A percentile compares a stretch with the other conserved stretches of the same genome.
Evolutionary conservation across 2,888 invertebrate genomes (phyloP).

Genomic region (Alcis repandata): DNA sequence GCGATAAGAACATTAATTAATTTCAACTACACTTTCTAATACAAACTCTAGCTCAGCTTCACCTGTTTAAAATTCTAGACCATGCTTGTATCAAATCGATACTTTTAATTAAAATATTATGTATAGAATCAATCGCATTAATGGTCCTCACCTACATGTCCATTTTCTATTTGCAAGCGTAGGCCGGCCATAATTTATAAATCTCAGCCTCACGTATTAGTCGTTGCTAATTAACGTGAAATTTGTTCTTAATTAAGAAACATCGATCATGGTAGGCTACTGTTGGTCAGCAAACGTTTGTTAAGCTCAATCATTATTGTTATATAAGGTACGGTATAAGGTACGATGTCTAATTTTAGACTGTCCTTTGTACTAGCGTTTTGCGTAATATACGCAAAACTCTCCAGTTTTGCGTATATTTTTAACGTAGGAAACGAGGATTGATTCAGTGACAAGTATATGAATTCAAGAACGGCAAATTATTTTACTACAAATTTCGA

Average conservation of each 20-base stretch:
- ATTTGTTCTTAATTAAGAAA: conserved; percentile 40
- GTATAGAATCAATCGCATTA: conserved; percentile 26
- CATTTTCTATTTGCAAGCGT: conserved; percentile 45
- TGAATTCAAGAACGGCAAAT: too few species aligned
- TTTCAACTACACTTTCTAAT: conserved; percentile 9
- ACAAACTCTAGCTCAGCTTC: conserved; percentile 6
- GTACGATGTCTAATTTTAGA: neutral
- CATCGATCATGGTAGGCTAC: conserved; percentile 37
- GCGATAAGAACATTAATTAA: neutral
- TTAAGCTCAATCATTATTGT: conserved; percentile 17
- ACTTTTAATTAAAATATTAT: conserved; percentile 32
- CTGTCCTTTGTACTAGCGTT: neutral
- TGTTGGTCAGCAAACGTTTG: conserved; percentile 39
- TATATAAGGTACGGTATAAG: conserved; percentile 17
- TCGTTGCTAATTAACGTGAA: conserved; percentile 27
- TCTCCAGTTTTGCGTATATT: too few species aligned
- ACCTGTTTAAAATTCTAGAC: conserved; percentile 23
- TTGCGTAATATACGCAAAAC: too few species aligned
- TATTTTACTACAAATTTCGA: too few species aligned
- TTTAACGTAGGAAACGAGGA: too few species aligned
- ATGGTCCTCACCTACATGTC: conserved; percentile 37
- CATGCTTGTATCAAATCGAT: conserved; percentile 14
- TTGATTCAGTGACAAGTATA: too few species aligned
- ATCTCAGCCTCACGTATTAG: conserved; percentile 37
- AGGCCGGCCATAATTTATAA: conserved; percentile 47